These are phyloP conservation scores for Andrena chrysosceles DNA, from an alignment of 2,888 invertebrate genomes.

Conservation along the genomic window DNA sequence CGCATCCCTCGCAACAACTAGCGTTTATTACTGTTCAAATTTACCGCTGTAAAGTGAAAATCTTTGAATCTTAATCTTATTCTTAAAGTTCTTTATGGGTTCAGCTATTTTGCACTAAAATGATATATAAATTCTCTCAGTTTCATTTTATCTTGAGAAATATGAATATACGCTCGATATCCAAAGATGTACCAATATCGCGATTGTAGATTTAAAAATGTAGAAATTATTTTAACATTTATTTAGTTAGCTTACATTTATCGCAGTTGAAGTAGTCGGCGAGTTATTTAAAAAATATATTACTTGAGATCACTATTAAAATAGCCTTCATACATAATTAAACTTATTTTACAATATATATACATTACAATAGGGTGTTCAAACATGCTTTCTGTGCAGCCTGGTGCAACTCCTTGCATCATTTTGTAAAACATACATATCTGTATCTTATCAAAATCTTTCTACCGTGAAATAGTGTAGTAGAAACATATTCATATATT, in stretches of 20 bases:
- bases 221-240: too few relatives aligned
- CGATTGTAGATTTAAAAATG: too few relatives aligned
- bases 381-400: conserved; percentile 19
- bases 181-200: not conserved
- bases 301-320: conserved; percentile 30
- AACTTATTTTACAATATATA: conserved; percentile 24
- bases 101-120: conserved; percentile 17
- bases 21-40: too few relatives aligned
- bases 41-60: too few relatives aligned
- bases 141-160: not conserved
- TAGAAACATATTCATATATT: conserved; percentile 19
- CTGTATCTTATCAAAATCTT: conserved; percentile 3
- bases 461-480: not conserved
- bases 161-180: not conserved
- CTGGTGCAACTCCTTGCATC: conserved; percentile 17
- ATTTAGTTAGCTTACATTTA: conserved; percentile 6
- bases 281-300: conserved; percentile 18
- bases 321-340: conserved; percentile 42
- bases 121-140: not conserved
- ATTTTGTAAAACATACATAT: conserved; percentile 13
- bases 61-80: too few relatives aligned
- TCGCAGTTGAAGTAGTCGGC: not conserved
- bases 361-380: not conserved
- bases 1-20: too few relatives aligned
- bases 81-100: conserved; percentile 38